phyloP scores from a whole-genome alignment of 2,797 vertebrate genomes.

The Bothrops alternatus region DNA sequence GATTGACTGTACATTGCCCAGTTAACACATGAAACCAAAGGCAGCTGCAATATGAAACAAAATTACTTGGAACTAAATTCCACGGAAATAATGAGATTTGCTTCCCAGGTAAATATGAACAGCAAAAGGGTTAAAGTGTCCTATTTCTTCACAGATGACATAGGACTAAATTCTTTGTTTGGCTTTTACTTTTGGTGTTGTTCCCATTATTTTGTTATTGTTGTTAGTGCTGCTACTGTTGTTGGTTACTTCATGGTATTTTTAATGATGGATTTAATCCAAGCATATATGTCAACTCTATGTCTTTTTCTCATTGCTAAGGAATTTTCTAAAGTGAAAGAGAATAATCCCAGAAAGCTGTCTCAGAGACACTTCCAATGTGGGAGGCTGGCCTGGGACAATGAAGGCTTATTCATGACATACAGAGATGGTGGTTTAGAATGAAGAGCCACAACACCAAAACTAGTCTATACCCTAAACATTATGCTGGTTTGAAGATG shows the following conservation, averaged over 20 bases:
- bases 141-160: neutral
- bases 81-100: neutral
- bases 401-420: neutral
- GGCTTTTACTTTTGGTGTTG: too few relatives aligned
- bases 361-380: neutral
- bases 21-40: neutral
- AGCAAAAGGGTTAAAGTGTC: neutral
- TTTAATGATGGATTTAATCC: neutral
- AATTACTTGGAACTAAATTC: neutral
- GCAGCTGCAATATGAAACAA: neutral
- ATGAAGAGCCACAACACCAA: neutral
- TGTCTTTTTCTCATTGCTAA: neutral
- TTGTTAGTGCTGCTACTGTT: neutral
- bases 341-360: neutral
- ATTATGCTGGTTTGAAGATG: neutral
- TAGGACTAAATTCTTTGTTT: neutral
- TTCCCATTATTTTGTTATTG: neutral
- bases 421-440: neutral
- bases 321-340: neutral
- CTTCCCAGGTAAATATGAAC: neutral
- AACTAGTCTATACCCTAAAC: neutral
- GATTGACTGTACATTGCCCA: neutral
- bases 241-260: neutral
- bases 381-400: neutral
- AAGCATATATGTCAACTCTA: neutral